These are phyloP conservation scores for Grantiella picta DNA, from an alignment of 2,113 vertebrate species.

Conservation along the genomic window DNA sequence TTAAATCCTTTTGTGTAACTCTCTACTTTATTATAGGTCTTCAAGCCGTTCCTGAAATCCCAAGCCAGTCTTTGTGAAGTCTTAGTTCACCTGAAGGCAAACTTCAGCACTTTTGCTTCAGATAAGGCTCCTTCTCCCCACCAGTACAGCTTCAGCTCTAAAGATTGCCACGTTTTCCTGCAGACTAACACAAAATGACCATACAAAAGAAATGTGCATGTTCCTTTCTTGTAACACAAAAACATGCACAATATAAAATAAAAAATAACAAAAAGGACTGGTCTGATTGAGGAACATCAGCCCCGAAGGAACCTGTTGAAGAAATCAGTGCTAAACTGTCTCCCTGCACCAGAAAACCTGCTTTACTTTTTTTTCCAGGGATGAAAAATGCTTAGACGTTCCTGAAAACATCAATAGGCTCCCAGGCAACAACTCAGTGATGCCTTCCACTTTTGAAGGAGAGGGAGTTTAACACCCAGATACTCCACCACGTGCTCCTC, in stretches of 20 bases:
- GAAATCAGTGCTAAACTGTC: background rate
- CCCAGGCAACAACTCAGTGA: background rate
- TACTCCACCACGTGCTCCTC: background rate
- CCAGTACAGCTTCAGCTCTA: background rate
- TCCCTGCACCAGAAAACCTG: background rate
- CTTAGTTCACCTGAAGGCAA: background rate
- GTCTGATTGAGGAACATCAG: background rate
- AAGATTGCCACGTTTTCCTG: background rate
- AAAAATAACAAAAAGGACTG: background rate
- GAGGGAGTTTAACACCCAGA: background rate
- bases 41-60: background rate
- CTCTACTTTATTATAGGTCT: background rate
- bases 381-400: background rate
- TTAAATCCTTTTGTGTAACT: background rate
- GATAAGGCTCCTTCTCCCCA: background rate
- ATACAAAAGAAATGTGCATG: fast-evolving
- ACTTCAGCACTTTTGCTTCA: background rate
- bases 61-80: background rate
- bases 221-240: background rate
- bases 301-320: background rate
- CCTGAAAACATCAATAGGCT: background rate
- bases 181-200: background rate
- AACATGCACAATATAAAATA: background rate
- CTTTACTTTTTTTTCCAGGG: background rate
- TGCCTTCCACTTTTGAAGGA: background rate